A percentile compares a stretch with the other conserved stretches of the same genome.
Conservation (phyloP, 2,113 vertebrate species). For the Gadus macrocephalus region DNA sequence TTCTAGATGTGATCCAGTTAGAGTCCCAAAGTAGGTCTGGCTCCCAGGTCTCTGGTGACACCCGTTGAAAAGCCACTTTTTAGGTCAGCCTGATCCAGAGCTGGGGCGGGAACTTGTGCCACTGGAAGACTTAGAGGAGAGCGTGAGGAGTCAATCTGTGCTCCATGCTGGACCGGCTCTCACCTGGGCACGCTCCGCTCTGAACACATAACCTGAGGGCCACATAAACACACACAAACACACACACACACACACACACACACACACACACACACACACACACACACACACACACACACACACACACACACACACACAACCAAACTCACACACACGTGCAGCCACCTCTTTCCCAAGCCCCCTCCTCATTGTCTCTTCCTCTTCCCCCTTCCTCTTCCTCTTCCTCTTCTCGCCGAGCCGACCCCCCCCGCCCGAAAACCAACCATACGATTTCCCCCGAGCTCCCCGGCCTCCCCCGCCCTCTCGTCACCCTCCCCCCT, state of each 20-base stretch:
- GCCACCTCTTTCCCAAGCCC: not conserved
- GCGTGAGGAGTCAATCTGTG: too few species aligned
- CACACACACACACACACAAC: too few species aligned
- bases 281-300: too few species aligned
- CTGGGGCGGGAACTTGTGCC: conserved; percentile 35
- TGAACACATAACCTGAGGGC: too few species aligned
- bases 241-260: too few species aligned
- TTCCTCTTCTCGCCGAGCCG: conserved; percentile 31
- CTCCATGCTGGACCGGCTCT: too few species aligned
- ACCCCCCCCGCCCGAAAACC: conserved; percentile 51
- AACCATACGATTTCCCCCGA: conserved; percentile 69
- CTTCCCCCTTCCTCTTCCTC: not conserved
- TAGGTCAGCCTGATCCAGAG: conserved; percentile 49
- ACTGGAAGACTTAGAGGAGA: conserved; percentile 25
- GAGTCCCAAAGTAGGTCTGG: conserved; percentile 53
- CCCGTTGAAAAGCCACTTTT: conserved; percentile 52
- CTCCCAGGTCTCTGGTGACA: conserved; percentile 54
- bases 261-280: too few species aligned
- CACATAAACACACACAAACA: too few species aligned
- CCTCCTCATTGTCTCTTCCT: not conserved
- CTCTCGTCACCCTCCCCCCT: conserved; percentile 55
- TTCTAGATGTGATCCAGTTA: conserved; percentile 34
- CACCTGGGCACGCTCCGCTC: too few species aligned
- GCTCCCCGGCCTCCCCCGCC: conserved; percentile 58
- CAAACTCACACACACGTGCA: too few species aligned